phyloP scores from a whole-genome alignment of 2,797 vertebrate species.

The Myotis findleyi region DNA sequence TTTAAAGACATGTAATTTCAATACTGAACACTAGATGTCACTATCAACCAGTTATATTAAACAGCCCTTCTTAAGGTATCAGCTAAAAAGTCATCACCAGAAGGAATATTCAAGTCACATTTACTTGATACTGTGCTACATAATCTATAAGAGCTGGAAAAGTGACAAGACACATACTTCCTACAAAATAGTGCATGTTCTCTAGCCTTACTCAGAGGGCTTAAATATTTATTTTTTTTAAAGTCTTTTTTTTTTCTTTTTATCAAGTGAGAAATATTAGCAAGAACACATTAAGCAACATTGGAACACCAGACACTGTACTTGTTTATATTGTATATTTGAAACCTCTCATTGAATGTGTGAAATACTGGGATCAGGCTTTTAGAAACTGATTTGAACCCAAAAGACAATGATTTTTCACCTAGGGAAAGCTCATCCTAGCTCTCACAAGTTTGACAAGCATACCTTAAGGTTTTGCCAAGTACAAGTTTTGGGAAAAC shows the following conservation, averaged over 20 bases:
- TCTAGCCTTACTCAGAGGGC: neutral
- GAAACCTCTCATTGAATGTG: neutral
- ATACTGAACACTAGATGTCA: conserved; percentile 67
- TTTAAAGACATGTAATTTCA: conserved; percentile 8
- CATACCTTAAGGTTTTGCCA: neutral
- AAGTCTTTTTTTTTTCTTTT: neutral
- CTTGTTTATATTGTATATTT: neutral
- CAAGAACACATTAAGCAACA: neutral
- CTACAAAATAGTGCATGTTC: neutral
- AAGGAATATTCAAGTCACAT: neutral
- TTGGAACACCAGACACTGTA: neutral
- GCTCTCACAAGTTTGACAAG: neutral
- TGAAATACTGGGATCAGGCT: neutral
- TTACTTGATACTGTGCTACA: neutral
- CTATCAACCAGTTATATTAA: conserved; percentile 36
- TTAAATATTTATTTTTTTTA: neutral
- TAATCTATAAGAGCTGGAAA: neutral
- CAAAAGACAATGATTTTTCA: neutral
- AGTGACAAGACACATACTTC: neutral
- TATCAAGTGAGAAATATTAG: neutral
- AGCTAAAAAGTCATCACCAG: neutral
- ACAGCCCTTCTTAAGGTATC: neutral
- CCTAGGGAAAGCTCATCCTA: neutral
- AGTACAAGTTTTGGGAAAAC: neutral
- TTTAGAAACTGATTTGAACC: neutral